Conservation (phyloP, 2,113 vertebrate genomes). For the Athene noctua region DNA sequence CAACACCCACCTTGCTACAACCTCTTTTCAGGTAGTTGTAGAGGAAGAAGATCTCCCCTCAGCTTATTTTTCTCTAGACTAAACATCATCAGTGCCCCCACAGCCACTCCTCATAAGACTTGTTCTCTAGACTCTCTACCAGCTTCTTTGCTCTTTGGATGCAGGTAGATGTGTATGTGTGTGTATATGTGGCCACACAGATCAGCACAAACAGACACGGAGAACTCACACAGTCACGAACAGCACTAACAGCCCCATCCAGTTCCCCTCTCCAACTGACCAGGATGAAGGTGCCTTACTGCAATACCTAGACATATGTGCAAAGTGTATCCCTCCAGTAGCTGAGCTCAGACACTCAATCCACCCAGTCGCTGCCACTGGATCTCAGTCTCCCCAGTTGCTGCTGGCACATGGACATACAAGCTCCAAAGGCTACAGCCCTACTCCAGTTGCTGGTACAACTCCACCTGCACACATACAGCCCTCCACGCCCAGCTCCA, state of each 20-base stretch:
- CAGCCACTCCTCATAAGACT: neutral
- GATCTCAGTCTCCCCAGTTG: neutral
- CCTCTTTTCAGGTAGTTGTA: too few species aligned
- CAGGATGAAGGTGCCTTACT: neutral
- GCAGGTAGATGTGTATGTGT: neutral
- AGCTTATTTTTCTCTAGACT: too few species aligned
- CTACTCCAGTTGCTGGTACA: neutral
- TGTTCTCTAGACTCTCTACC: neutral
- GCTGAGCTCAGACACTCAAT: neutral
- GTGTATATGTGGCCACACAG: neutral
- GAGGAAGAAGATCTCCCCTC: too few species aligned
- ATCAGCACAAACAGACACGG: neutral
- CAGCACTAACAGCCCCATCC: neutral
- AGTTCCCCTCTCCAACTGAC: neutral
- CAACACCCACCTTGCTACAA: too few species aligned
- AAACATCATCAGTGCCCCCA: too few species aligned
- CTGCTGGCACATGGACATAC: neutral
- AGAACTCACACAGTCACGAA: neutral
- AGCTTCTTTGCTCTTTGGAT: neutral
- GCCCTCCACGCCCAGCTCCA: too few species aligned
- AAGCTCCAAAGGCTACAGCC: neutral
- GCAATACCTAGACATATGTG: neutral
- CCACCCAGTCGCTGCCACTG: neutral
- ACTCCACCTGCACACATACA: neutral
- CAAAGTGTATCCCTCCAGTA: neutral